Evolutionary conservation across 2,797 vertebrate genomes (phyloP), one percentile per base, ranked within the genome.

Genomic region (Epinephelus coioides): DNA sequence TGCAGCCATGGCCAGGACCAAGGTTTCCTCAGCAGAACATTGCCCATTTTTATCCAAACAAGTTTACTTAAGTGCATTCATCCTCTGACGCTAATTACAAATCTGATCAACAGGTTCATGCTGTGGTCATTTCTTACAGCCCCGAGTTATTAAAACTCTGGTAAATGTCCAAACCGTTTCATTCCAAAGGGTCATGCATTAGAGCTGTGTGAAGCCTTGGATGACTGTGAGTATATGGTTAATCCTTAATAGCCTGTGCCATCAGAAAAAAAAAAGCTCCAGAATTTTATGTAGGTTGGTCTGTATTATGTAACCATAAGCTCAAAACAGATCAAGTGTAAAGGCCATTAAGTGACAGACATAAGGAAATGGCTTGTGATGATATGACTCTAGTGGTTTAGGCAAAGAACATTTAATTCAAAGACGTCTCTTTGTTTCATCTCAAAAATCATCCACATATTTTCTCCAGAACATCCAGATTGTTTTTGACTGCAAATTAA

Each of bases 211-310:
- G 70, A 50, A 47, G 51, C 77, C 63, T 69, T 46, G 44, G 73
- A 66, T 65, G 55, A 44, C 49, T 44, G 30, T 21, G 47, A 77
- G 49, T 51, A 85, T 77, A 76, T 68, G 11, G 14, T 78, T 79
- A 86, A 91, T 88, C 85, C 86, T 18, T 70, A 47, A 83, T 57
- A 78, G 34, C 54, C 14, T n/a, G 25, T 57, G 49, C 34, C 70
- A 72, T 78, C 30, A 67, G 71, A 30, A 67, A 73, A 79, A 79
- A 60, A 47, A 77, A 73, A 71, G 49, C 63, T 60, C 50, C 21
- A 30, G 69, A 62, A 51, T 67, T 75, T 73, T 79, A 78, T 78
- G 59, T 47, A 66, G 50, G 51, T 51, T 56, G 49, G 43, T 66
- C 4, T 72, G n/a, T 34, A 60, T 89, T 84, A 85, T 78, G 23